These are phyloP conservation scores for Doryteuthis pealeii DNA, from an alignment of 1,140 invertebrate genomes.

Conservation along the genomic window DNA sequence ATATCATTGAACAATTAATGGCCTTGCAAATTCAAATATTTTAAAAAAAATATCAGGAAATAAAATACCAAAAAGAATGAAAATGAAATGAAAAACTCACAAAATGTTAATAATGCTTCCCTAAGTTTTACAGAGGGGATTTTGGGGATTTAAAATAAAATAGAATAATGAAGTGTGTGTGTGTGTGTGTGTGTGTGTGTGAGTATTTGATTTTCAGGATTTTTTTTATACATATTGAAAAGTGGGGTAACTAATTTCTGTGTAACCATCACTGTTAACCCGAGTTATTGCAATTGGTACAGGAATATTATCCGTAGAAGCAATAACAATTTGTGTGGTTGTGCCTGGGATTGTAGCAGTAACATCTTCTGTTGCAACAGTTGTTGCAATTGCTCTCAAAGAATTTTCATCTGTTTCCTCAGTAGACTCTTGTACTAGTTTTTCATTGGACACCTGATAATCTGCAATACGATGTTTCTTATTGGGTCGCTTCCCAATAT, in stretches of 20 bases:
- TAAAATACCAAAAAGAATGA: no score
- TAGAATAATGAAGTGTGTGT: no score
- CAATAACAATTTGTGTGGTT: slow-evolving; percentile 14
- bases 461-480: slow-evolving; percentile 28
- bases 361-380: neutral
- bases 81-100: no score
- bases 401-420: neutral
- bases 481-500: slow-evolving; percentile 35
- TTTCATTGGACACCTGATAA: slow-evolving; percentile 16
- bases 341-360: neutral
- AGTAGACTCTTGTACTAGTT: neutral
- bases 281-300: slow-evolving; percentile 11
- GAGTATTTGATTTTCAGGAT: no score
- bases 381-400: no score
- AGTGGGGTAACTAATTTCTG: slow-evolving; percentile 7
- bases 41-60: no score
- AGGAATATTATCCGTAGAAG: neutral
- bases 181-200: no score
- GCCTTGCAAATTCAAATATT: no score
- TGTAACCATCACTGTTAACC: slow-evolving; percentile 10
- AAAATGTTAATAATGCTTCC: no score
- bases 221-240: slow-evolving; percentile 7
- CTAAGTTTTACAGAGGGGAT: no score
- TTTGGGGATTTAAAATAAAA: no score
- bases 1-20: no score